A percentile compares a stretch with the other conserved stretches of the same genome.
Evolutionary conservation across 2,113 vertebrate genomes (phyloP).

Genomic region (Formicarius rufipectus): DNA sequence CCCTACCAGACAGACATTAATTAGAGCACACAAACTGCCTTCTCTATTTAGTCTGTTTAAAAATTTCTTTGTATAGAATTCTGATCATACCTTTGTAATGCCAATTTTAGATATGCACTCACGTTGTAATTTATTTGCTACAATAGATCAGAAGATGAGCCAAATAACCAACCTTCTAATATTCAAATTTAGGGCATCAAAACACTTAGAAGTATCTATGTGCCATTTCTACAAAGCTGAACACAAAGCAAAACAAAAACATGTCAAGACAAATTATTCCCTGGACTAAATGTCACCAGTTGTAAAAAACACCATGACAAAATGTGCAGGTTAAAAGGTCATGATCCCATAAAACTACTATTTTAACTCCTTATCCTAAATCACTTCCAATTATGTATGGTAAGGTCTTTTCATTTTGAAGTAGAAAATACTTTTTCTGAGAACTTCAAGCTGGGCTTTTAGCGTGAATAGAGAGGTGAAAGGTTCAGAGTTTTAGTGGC

Average conservation of each 20-base stretch:
- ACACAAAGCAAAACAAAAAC: constrained; percentile 64
- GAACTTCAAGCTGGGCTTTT: constrained; percentile 12
- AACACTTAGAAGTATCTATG: background rate
- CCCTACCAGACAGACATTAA: background rate
- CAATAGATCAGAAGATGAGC: background rate
- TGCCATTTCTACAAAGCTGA: constrained; percentile 18
- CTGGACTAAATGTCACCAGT: constrained; percentile 67
- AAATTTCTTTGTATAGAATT: background rate
- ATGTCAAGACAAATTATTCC: constrained; percentile 66
- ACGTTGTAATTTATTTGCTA: background rate
- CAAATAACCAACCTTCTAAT: background rate
- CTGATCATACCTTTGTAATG: background rate
- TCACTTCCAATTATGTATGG: constrained; percentile 63
- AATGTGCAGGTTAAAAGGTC: constrained; percentile 70
- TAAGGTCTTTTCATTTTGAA: constrained; percentile 45
- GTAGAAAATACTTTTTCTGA: constrained; percentile 6
- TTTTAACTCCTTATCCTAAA: constrained; percentile 62
- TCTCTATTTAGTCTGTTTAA: background rate
- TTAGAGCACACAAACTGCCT: background rate
- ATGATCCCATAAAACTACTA: constrained; percentile 68
- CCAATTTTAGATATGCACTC: background rate
- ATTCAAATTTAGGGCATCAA: constrained; percentile 17
- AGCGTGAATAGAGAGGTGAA: background rate
- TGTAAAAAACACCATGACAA: constrained; percentile 68
- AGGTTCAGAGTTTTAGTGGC: background rate